Evolutionary conservation across 2,888 invertebrate species (phyloP), one percentile per base, ranked within the genome.

Genomic region (Amblyjoppa proteus): DNA sequence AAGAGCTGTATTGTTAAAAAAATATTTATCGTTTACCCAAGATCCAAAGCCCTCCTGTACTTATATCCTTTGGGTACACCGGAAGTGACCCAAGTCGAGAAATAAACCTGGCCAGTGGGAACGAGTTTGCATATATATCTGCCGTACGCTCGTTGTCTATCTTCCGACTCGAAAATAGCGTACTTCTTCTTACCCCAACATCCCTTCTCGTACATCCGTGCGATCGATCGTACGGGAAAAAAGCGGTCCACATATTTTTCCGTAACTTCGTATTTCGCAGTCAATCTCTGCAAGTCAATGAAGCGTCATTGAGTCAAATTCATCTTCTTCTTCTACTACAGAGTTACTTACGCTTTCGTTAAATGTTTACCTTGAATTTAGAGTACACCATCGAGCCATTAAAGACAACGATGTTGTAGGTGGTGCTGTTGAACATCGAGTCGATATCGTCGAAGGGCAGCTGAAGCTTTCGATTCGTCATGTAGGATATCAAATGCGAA

Each of bases 401-500:
- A 28, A 87, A 45, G 11, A 53, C 31, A 0, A 89, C 25, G 45
- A 90, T 1, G 0, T 56, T 78, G 82, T 90, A 91, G 11, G 82
- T 16, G 11, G 88, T 88, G 4, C 85, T 7, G 2, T 77, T 9
- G 9, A 88, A 4, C 58, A 91, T 45, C 9, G 89, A 77, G 0
- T 68, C 16, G 0, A 91, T 0, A 71, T 87, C 53, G 0, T 74
- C 0, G 28, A 91, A 91, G 13, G 91, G 90, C 1, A 82, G 49
- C 7, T 34, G 38, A 3, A 74, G n/a, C n/a, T 76, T 16, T 58
- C 74, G 87, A 68, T 89, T 73, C 0, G 89, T 76, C 90, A 90
- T 89, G 16, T 81, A 84, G 31, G 88, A 86, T 80, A 89, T 89
- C 16, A 90, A 81, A 73, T 88, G 74, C 2, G 90, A 87, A 25